Percentiles rank a stretch among this genome's conserved stretches.
These are phyloP conservation scores for Vultur gryphus DNA, from an alignment of 2,797 vertebrate genomes.

Conservation along the genomic window DNA sequence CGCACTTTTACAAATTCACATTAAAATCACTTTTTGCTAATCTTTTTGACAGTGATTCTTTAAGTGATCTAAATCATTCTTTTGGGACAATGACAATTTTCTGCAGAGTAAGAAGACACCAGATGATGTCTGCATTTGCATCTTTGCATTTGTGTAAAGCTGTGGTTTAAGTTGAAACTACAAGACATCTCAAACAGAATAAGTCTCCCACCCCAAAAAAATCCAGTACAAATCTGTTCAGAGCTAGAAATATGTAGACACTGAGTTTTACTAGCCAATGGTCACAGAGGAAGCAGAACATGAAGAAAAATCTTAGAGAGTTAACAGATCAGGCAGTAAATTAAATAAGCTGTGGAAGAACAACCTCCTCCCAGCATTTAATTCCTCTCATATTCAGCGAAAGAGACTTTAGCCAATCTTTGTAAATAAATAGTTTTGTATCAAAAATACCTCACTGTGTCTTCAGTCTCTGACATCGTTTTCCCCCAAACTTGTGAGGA, in stretches of 20 bases:
- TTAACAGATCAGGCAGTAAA: background rate
- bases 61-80: no score
- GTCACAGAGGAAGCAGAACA: background rate
- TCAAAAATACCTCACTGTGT: background rate
- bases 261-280: background rate
- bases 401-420: background rate
- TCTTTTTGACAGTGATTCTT: no score
- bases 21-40: no score
- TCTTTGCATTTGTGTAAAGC: background rate
- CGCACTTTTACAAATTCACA: no score
- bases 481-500: background rate
- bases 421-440: background rate
- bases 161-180: background rate
- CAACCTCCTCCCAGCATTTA: background rate
- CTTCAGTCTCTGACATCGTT: background rate
- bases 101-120: background rate
- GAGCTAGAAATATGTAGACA: background rate
- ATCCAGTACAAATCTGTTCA: background rate
- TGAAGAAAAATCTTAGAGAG: background rate
- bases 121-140: background rate
- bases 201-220: background rate
- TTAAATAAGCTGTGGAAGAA: background rate
- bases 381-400: background rate
- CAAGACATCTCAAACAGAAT: background rate
- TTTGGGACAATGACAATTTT: background rate